Percentiles rank a stretch among this genome's conserved stretches.
Conservation (phyloP, 1,140 invertebrate species). For the Meloidogyne chitwoodi region DNA sequence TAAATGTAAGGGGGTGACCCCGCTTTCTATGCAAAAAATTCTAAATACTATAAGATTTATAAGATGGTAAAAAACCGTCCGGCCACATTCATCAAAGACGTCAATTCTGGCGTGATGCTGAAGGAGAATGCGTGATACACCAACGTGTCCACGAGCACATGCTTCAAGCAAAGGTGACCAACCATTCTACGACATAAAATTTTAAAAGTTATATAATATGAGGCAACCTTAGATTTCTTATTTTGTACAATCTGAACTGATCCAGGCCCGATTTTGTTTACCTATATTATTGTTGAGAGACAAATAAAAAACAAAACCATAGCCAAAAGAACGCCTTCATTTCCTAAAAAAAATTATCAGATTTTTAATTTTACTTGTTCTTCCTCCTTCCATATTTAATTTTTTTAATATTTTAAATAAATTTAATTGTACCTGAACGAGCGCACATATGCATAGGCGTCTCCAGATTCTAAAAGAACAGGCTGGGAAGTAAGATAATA, state of each 20-base stretch:
- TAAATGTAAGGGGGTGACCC: no score
- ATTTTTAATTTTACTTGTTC: no score
- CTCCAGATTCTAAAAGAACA: constrained; percentile 66
- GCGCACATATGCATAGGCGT: constrained; percentile 86
- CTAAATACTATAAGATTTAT: background rate
- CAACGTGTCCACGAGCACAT: constrained; percentile 66
- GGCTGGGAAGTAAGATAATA: background rate
- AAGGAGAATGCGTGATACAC: constrained; percentile 66
- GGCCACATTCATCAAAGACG: constrained; percentile 80
- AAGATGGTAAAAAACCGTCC: constrained; percentile 32
- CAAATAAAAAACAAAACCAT: constrained; percentile 68
- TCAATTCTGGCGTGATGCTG: constrained; percentile 80
- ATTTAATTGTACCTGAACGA: no score
- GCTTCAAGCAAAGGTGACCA: constrained; percentile 95
- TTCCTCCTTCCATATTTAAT: no score
- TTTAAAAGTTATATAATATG: background rate
- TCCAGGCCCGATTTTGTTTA: constrained; percentile 74
- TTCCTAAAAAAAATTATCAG: constrained; percentile 72
- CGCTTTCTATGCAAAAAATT: no score
- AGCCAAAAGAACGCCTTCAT: constrained; percentile 86
- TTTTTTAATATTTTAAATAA: no score
- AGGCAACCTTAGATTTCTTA: constrained; percentile 71
- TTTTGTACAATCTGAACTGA: constrained; percentile 88
- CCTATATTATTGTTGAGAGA: background rate
- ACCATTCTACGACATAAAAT: constrained; percentile 66